Evolutionary conservation across 1,140 invertebrate species (phyloP).

Genomic region (Hylaeus volcanicus): DNA sequence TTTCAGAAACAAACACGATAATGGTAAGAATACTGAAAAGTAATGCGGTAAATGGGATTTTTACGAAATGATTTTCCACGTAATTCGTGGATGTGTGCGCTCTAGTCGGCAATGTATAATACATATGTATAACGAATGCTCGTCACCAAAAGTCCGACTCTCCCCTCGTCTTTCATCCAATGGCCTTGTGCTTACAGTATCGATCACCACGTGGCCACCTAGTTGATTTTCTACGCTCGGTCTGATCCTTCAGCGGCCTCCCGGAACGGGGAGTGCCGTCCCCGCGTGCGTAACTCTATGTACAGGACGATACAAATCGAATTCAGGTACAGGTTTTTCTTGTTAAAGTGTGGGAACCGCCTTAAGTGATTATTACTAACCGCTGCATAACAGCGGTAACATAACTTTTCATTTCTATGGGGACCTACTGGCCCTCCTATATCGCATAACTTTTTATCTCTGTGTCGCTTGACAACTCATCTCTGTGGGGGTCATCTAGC

Average conservation of each 20-base stretch:
- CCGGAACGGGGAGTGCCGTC: slow-evolving; percentile 8
- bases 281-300: background rate
- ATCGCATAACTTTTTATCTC: no score
- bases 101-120: no score
- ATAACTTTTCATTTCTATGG: no score
- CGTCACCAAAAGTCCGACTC: background rate
- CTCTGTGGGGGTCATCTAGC: no score
- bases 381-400: no score
- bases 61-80: no score
- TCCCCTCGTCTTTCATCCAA: background rate
- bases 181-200: slow-evolving; percentile 14
- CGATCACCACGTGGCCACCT: slow-evolving; percentile 13
- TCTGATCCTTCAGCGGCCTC: slow-evolving; percentile 6
- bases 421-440: no score
- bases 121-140: background rate
- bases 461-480: no score
- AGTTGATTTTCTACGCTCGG: slow-evolving; percentile 22
- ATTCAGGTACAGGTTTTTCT: background rate
- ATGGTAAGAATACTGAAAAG: no score
- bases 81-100: background rate
- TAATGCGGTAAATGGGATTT: no score
- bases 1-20: no score
- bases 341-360: background rate
- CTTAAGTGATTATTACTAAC: no score
- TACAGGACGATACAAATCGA: background rate